Base-by-base conservation (phyloP, 2,888 invertebrate genomes). In the Kuschelorhynchus macadamiae region DNA sequence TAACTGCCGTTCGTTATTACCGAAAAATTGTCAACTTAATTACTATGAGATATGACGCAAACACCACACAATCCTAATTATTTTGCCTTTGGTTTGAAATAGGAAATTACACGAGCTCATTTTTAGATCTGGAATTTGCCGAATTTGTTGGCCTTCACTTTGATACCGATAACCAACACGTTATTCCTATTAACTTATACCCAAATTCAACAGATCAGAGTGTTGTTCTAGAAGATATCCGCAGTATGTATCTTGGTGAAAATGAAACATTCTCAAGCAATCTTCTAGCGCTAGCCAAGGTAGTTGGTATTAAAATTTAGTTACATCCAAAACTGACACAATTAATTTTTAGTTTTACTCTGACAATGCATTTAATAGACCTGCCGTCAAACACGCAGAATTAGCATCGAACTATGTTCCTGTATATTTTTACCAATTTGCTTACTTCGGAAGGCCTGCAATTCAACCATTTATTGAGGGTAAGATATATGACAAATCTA, bases 361-460 rank as follows among this genome's bases (percentile, higher is more conserved):
- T 36, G 74, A 74, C 39, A 67, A 50, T 8, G 56, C 49, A 1
- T 68, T 71, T 57, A 62, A 50, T 12, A 55, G 68, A 55, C 56
- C 60, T 7, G 18, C 63, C 1, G 66, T 72, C 9, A 66, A 60
- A 39, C 69, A 71, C 9, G 75, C 75, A 2, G 67, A 73, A 30
- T 39, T 72, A 12, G 61, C 67, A 32, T 72, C 72, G 0, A 41
- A 41, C n/a, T 75, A 59, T 36, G 68, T 67, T 7, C 67, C 72
- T 14, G 71, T 75, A 7, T 75, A 72, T 30, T 71, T 72, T 21
- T 75, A 75, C 41, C 69, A 73, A 39, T 75, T 75, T 64, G 72
- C 75, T 7, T 75, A 75, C 25, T 49, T 67, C 32, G 74, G 74
- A 30, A 33, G 60, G 7, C 20, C 72, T n/a, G 49, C 46, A 9